phyloP scores from a whole-genome alignment of 2,797 vertebrate species.

The Ispidina picta region DNA sequence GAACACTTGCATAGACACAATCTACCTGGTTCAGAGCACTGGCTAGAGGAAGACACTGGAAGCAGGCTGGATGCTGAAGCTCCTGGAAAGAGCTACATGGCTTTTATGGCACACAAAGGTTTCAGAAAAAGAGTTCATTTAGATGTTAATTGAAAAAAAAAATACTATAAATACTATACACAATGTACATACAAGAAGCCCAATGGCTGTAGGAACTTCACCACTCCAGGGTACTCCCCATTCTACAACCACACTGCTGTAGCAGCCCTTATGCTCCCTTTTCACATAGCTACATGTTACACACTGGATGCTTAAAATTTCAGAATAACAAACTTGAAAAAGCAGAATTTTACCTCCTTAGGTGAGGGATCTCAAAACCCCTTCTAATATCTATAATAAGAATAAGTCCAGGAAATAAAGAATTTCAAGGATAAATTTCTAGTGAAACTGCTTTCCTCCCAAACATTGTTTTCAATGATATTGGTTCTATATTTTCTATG shows the following conservation, averaged over 20 bases:
- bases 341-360: neutral
- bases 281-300: neutral
- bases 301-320: neutral
- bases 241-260: neutral
- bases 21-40: neutral
- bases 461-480: neutral
- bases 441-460: neutral
- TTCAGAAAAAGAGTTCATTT: neutral
- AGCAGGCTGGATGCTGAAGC: neutral
- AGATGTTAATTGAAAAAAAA: neutral
- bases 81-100: conserved; percentile 21
- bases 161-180: neutral
- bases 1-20: conserved; percentile 28
- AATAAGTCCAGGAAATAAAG: neutral
- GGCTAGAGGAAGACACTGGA: conserved; percentile 6
- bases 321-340: neutral
- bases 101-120: neutral
- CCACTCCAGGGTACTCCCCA: neutral
- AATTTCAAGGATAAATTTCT: neutral
- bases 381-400: neutral
- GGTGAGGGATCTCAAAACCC: neutral
- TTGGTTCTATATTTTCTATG: neutral
- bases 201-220: neutral
- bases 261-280: neutral
- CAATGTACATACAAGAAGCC: neutral